Conservation (phyloP, 2,797 vertebrate species). For the Parauchenoglanis punctatus region DNA sequence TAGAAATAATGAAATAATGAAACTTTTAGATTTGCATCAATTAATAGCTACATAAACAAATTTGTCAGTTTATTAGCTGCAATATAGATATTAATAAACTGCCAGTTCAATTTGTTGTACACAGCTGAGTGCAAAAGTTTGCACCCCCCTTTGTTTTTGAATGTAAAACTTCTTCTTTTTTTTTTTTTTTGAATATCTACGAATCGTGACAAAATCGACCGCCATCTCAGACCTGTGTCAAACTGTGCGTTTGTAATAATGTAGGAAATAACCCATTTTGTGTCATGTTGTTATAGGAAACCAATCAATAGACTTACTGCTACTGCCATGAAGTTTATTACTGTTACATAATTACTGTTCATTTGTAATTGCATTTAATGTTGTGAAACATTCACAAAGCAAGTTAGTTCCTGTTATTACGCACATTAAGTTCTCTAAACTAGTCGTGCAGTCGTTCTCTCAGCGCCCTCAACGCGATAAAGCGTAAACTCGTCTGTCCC, state of each 20-base stretch:
- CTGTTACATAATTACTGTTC: background rate
- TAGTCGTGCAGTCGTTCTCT: background rate
- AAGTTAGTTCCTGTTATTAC: background rate
- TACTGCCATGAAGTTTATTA: too few species aligned
- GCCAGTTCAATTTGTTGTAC: background rate
- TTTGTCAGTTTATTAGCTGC: background rate
- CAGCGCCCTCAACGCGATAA: background rate
- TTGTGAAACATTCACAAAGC: too few species aligned
- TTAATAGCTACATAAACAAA: background rate
- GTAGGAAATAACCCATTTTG: background rate
- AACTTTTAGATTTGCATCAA: background rate
- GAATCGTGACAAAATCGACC: background rate
- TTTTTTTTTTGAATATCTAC: background rate
- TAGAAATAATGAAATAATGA: background rate
- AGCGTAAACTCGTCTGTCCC: background rate
- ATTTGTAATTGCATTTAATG: background rate
- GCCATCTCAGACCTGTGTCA: background rate
- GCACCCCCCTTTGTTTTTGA: too few species aligned
- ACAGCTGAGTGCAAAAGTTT: background rate
- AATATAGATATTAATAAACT: too few species aligned
- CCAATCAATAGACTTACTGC: too few species aligned
- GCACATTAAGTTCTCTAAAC: background rate
- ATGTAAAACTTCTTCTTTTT: too few species aligned
- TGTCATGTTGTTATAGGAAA: too few species aligned
- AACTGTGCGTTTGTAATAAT: background rate